Conservation (phyloP, 2,113 vertebrate genomes). For the Colius striatus region DNA sequence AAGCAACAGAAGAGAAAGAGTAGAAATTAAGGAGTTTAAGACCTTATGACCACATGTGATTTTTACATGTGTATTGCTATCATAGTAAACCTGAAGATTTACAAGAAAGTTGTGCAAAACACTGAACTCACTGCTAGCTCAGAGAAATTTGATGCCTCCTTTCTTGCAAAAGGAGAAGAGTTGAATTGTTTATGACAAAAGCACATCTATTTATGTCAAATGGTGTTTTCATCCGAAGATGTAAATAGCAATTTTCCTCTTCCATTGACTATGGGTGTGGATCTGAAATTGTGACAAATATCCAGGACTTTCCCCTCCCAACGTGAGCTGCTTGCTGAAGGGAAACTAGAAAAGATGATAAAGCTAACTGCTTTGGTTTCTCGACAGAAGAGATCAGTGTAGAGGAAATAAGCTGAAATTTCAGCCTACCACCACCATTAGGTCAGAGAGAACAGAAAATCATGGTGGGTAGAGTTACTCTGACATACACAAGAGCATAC, state of each 20-base stretch:
- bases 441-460: not conserved
- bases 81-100: not conserved
- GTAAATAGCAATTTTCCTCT: not conserved
- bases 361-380: not conserved
- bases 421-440: not conserved
- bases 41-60: not conserved
- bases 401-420: not conserved
- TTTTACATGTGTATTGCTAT: not conserved
- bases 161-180: not conserved
- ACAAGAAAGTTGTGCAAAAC: not conserved
- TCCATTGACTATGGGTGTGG: not conserved
- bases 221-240: not conserved
- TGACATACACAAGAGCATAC: not conserved
- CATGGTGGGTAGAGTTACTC: not conserved
- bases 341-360: not conserved
- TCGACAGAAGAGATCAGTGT: not conserved
- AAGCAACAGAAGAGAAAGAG: not conserved
- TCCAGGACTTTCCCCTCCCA: not conserved
- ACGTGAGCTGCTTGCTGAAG: not conserved
- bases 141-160: not conserved
- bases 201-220: not conserved
- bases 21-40: not conserved
- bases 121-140: not conserved
- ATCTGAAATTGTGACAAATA: not conserved
- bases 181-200: not conserved